Evolutionary conservation across 2,797 vertebrate species (phyloP).

Genomic region (Falco berigora): DNA sequence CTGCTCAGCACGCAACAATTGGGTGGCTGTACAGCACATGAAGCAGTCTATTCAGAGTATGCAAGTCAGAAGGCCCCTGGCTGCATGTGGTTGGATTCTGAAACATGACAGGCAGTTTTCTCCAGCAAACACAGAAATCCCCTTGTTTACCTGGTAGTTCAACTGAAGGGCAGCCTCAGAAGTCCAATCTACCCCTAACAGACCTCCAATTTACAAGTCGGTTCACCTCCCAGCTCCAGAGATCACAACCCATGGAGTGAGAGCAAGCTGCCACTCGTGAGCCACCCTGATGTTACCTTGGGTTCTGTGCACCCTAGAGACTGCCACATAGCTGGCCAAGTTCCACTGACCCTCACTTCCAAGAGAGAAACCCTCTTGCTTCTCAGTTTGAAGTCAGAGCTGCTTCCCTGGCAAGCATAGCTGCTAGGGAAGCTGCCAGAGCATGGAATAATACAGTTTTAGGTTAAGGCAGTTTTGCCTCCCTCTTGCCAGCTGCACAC

Average conservation of each 20-base stretch:
- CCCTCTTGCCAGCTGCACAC: background rate
- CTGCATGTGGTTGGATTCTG: background rate
- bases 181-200: background rate
- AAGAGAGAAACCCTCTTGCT: background rate
- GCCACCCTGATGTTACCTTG: background rate
- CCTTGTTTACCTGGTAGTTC: slow-evolving; percentile 31
- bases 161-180: background rate
- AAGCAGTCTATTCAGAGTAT: slow-evolving; percentile 46
- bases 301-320: background rate
- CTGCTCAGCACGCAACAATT: slow-evolving; percentile 67
- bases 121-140: slow-evolving; percentile 39
- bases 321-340: background rate
- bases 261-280: background rate
- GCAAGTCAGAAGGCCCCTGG: background rate
- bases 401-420: background rate
- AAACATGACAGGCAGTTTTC: background rate
- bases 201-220: background rate
- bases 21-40: slow-evolving; percentile 44
- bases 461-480: background rate
- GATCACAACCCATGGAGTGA: background rate
- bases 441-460: background rate
- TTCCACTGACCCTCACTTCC: background rate
- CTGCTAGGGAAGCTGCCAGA: background rate
- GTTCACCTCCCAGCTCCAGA: background rate
- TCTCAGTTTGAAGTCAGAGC: background rate